Percentiles rank a stretch among this genome's conserved stretches.
Evolutionary conservation across 2,888 invertebrate species (phyloP).

Genomic region (Drosophila silvestris): DNA sequence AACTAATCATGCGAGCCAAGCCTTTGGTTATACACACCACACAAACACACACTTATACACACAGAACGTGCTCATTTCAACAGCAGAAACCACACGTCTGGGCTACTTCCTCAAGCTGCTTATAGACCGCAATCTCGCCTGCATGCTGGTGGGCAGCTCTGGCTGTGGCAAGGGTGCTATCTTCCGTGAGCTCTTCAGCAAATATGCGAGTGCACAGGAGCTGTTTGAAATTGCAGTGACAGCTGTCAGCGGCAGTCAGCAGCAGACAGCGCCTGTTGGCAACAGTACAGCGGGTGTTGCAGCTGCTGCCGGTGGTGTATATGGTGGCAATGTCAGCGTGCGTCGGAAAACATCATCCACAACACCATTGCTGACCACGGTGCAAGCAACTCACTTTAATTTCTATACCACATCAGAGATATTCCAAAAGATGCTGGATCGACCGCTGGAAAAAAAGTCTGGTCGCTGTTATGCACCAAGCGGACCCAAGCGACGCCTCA

Average conservation of each 20-base stretch:
- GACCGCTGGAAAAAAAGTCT: constrained; percentile 97
- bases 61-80: constrained; percentile 93
- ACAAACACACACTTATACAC: background rate
- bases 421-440: constrained; percentile 94
- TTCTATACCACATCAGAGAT: constrained; percentile 97
- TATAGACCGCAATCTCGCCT: constrained; percentile 91
- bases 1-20: constrained; percentile 60
- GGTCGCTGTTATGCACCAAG: constrained; percentile 97
- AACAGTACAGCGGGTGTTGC: background rate
- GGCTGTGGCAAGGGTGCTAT: constrained; percentile 97
- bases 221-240: constrained; percentile 87
- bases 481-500: constrained; percentile 90
- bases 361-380: constrained; percentile 66
- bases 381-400: constrained; percentile 88
- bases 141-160: constrained; percentile 95
- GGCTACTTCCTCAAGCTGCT: constrained; percentile 95
- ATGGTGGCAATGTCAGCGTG: constrained; percentile 19
- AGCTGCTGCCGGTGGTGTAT: constrained; percentile 10
- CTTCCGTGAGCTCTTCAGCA: constrained; percentile 89
- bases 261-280: constrained; percentile 19
- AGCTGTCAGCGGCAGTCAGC: constrained; percentile 87
- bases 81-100: constrained; percentile 94
- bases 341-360: constrained; percentile 86
- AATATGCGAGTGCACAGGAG: constrained; percentile 74
- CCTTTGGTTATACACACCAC: constrained; percentile 24